Base-by-base conservation (phyloP, 2,888 invertebrate species). In the Dioctria linearis region DNA sequence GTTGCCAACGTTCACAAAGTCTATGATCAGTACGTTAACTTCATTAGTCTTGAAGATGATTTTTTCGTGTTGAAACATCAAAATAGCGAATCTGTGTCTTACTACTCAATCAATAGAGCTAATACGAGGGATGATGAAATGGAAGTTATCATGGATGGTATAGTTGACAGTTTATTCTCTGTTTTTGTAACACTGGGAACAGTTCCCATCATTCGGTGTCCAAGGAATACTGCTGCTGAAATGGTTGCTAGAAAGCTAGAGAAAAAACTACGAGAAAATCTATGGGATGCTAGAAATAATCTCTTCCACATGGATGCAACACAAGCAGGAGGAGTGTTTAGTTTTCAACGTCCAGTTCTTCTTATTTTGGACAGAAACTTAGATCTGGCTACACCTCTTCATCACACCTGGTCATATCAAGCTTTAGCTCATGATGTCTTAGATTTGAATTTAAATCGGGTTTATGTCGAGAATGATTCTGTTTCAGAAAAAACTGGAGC, bases 351-450 rank as follows among this genome's bases (percentile, higher is more conserved):
- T 69, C 99, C 99, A 0, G 91, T 99, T 85, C 90, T 99, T 49
- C 94, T 99, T 83, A 90, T 99, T 82, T 90, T 99, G 80, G 99
- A 99, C 88, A 92, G 99, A 82, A 98, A 96, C 89, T 92, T 98
- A 83, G 99, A 99, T 88, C 93, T 99, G 93, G 98, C 98, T 2
- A 99, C 99, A 61, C 98, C 98, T 40, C 90, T 99, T 82, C 99
- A 99, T 90, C 99, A 99, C 89, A 98, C 99, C 0, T 99, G 99
- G 99, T 99, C 99, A 0, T 99, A 99, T 89, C 99, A 99, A 89
- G 99, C 99, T 1, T 90, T 99, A 79, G 95, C 97, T 40, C 99
- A 99, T 89, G 99, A 99, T 91, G 95, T 99, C 4, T 89, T 99
- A 80, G 96, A 98, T 86, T 91, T 98, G 84, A 94, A 96, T 6